Base-by-base conservation (phyloP, 2,113 vertebrate genomes). In the Petrocephalus zakoni region DNA sequence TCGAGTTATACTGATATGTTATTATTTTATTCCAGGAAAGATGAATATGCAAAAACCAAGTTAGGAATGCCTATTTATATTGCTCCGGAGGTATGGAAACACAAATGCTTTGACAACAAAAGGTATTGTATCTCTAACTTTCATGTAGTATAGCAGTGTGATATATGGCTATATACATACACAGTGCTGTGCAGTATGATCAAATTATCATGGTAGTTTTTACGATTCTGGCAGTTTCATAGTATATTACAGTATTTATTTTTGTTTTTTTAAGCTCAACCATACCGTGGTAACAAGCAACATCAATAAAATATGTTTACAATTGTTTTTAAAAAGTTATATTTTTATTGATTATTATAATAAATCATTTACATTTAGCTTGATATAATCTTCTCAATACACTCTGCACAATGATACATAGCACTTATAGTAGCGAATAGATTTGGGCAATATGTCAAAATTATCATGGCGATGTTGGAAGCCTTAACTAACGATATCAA, bases 61-160 rank as follows among this genome's bases (percentile, higher is more conserved):
- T 96, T 96, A 92, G 96, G 96, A 72, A 96, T 95, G 0, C 96
- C 96, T 0, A 96, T 96, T 91, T 97, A 97, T 89, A 90, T 97
- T 86, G 96, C 96, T 0, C 96, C 96, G 90, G 96, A 97, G 93
- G 96, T 97, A 89, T 96, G 96, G 93, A 95, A 96, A 94, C 96
- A 96, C 90, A 96, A 96, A 87, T 95, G 96, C 90, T 97, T 97
- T 90, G 96, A 97, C 93, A 96, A 96, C 91, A 97, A 97, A 94
- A 97, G 96, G 96, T 97, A 95, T 47, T 17, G 42, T 37, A 22
- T 17, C 84, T 81, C 15, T 55, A 34, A 22, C 17, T 53, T 55
- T 52, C 15, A 51, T 51, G 11, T 85, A 34, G 21, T 75, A 52
- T 22, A 72, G n/a, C 2, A 68, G 11, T 78, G 49, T 52, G 2